Percentiles rank a stretch among this genome's conserved stretches.
These are phyloP conservation scores for Ariolimax columbianus DNA, from an alignment of 2,888 invertebrate species.

Conservation along the genomic window DNA sequence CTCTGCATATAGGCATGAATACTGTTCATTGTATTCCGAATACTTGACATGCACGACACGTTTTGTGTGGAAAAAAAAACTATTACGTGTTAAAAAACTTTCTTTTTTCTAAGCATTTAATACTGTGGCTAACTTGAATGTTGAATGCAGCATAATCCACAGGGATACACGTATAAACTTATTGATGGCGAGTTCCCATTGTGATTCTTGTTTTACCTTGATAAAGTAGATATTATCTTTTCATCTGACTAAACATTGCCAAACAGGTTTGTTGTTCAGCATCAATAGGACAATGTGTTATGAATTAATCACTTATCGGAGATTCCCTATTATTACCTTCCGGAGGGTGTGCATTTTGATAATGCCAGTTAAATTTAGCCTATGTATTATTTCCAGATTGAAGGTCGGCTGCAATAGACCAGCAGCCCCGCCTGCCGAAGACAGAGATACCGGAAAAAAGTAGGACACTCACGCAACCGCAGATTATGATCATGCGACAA, in stretches of 20 bases:
- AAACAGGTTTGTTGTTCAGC: neutral
- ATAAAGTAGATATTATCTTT: neutral
- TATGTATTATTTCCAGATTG: too few species aligned
- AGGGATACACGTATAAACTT: neutral
- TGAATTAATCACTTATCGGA: neutral
- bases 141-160: neutral
- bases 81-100: too few species aligned
- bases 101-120: too few species aligned
- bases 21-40: neutral
- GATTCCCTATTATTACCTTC: neutral
- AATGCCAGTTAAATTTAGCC: too few species aligned
- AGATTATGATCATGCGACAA: too few species aligned
- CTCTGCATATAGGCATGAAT: neutral
- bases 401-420: too few species aligned
- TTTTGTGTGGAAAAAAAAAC: neutral
- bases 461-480: too few species aligned
- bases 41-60: neutral
- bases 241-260: neutral
- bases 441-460: too few species aligned
- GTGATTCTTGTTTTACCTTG: neutral
- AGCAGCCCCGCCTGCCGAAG: too few species aligned
- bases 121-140: too few species aligned
- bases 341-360: too few species aligned
- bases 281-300: neutral
- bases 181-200: neutral